Conservation (phyloP, 2,797 vertebrate genomes). For the Limnodromus scolopaceus region DNA sequence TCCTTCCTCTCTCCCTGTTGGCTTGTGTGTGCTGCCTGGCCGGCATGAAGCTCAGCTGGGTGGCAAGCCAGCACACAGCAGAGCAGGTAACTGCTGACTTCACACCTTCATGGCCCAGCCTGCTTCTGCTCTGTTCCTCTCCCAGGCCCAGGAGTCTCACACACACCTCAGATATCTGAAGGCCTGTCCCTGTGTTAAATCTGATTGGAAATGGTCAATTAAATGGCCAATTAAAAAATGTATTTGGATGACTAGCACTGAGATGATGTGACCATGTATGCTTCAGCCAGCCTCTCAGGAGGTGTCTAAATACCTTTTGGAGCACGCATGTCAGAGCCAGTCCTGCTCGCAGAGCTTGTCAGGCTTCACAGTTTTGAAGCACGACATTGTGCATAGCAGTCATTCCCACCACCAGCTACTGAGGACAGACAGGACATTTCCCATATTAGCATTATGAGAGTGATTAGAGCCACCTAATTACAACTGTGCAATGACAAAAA, state of each 20-base stretch:
- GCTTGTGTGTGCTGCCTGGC: rapidly evolving
- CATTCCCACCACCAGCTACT: neutral
- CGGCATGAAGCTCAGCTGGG: neutral
- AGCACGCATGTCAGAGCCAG: neutral
- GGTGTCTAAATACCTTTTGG: neutral
- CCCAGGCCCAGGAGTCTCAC: neutral
- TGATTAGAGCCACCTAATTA: slow-evolving; percentile 58
- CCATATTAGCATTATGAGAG: neutral
- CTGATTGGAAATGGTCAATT: neutral
- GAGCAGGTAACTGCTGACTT: neutral
- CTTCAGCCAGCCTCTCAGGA: neutral
- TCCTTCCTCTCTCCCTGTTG: neutral
- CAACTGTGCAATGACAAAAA: slow-evolving; percentile 36
- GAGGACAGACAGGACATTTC: slow-evolving; percentile 18
- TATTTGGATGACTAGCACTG: neutral
- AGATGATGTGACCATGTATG: neutral
- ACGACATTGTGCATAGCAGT: neutral
- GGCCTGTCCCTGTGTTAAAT: neutral
- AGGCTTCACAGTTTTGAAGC: neutral
- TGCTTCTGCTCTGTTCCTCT: neutral
- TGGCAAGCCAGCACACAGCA: rapidly evolving
- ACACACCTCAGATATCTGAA: neutral
- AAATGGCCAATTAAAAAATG: neutral
- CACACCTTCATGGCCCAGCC: neutral
- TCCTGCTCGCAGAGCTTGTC: neutral